phyloP scores from a whole-genome alignment of 2,797 vertebrate species.

The Sciurus vulgaris region DNA sequence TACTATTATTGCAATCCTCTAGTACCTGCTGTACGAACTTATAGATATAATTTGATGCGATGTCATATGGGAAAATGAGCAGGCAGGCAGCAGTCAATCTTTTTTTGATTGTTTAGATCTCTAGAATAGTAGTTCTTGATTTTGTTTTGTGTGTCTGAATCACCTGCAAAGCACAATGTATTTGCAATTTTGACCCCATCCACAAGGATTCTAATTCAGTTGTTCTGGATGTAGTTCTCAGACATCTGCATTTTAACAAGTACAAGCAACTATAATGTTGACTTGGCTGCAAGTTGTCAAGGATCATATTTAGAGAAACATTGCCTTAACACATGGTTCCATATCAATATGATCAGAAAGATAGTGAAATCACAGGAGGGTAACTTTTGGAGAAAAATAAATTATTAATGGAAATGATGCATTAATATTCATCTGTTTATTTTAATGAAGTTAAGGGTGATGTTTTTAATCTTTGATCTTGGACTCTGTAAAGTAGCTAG shows the following conservation, averaged over 20 bases:
- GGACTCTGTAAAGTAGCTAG: neutral
- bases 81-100: neutral
- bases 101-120: neutral
- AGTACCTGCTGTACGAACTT: neutral
- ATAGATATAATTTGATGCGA: neutral
- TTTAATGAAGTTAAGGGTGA: neutral
- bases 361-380: neutral
- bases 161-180: neutral
- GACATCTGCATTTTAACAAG: slow-evolving; percentile 53
- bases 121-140: neutral
- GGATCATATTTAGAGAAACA: neutral
- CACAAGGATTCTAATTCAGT: neutral
- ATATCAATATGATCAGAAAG: neutral
- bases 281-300: neutral
- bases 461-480: slow-evolving; percentile 23
- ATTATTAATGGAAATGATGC: neutral
- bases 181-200: neutral
- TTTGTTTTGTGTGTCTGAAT: neutral
- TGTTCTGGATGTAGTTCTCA: neutral
- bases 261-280: neutral
- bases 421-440: neutral
- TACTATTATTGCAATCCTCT: neutral
- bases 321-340: neutral
- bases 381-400: neutral
- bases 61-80: neutral